Percentiles rank a stretch among this genome's conserved stretches.
phyloP scores from a whole-genome alignment of 2,888 invertebrate genomes.

The Linnaemya vulpina region DNA sequence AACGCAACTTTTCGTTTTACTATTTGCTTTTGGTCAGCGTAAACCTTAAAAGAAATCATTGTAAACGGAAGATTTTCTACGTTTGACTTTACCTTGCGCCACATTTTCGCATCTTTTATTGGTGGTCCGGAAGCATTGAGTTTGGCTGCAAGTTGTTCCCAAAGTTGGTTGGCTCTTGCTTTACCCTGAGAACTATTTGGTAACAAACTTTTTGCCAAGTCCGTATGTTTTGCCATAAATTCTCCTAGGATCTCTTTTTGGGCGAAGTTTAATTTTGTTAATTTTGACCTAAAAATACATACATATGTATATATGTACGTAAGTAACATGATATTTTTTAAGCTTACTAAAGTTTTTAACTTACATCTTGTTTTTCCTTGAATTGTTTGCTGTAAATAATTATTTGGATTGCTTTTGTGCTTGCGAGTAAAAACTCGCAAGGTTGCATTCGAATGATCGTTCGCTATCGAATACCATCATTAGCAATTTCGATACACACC shows the following conservation, averaged over 20 bases:
- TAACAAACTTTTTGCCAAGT: neutral
- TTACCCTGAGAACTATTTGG: neutral
- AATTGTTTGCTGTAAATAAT: neutral
- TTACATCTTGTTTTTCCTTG: no score
- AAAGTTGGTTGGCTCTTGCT: neutral
- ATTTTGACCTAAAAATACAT: neutral
- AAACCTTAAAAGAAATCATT: neutral
- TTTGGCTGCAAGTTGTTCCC: neutral
- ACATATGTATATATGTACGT: no score
- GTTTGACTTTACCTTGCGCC: neutral
- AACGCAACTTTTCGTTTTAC: constrained; percentile 13
- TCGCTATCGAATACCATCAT: neutral
- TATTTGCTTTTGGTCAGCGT: constrained; percentile 10
- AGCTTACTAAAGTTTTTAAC: no score
- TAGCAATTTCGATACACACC: neutral
- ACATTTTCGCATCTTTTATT: neutral
- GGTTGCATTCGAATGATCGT: neutral
- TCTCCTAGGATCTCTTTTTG: neutral
- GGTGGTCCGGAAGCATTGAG: neutral
- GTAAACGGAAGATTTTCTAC: neutral
- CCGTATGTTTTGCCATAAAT: neutral
- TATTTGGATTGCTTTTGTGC: neutral
- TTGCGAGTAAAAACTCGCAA: neutral
- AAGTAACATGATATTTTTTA: no score
- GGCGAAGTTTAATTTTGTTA: neutral